Evolutionary conservation across 1,140 invertebrate species (phyloP).

Genomic region (Ruditapes philippinarum): DNA sequence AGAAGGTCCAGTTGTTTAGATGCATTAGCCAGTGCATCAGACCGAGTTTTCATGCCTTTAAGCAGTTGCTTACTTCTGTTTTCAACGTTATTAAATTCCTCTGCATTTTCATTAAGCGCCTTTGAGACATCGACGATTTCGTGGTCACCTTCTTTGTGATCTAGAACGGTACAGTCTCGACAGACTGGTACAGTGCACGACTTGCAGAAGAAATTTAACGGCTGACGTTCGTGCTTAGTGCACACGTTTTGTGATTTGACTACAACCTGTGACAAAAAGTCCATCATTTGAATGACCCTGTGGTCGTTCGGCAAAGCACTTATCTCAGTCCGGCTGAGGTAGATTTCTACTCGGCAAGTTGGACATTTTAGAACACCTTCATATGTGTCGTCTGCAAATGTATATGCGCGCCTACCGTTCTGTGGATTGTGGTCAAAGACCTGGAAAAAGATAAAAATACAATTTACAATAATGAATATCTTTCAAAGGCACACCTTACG

Average conservation of each 20-base stretch:
- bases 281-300: conserved; percentile 84
- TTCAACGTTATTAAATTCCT: conserved; percentile 79
- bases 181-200: conserved; percentile 82
- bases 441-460: conserved; percentile 26
- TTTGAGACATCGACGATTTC: conserved; percentile 80
- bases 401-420: conserved; percentile 61
- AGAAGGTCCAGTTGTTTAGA: conserved; percentile 83
- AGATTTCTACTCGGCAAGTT: conserved; percentile 83
- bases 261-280: conserved; percentile 80
- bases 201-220: conserved; percentile 84
- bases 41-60: conserved; percentile 78
- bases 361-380: conserved; percentile 83
- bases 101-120: conserved; percentile 77
- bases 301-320: conserved; percentile 82
- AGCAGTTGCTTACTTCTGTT: conserved; percentile 77
- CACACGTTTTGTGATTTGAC: conserved; percentile 81
- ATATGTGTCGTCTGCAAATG: conserved; percentile 76
- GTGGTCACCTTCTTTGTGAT: conserved; percentile 84
- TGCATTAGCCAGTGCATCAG: conserved; percentile 79
- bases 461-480: too few species aligned
- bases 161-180: conserved; percentile 84
- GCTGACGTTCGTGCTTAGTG: conserved; percentile 82
- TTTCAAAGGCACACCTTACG: too few species aligned
- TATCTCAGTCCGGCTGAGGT: conserved; percentile 77
- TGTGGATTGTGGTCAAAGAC: conserved; percentile 81